These are phyloP conservation scores for Gisinianus flammeolus DNA, from an alignment of 2,888 invertebrate genomes.

Conservation along the genomic window DNA sequence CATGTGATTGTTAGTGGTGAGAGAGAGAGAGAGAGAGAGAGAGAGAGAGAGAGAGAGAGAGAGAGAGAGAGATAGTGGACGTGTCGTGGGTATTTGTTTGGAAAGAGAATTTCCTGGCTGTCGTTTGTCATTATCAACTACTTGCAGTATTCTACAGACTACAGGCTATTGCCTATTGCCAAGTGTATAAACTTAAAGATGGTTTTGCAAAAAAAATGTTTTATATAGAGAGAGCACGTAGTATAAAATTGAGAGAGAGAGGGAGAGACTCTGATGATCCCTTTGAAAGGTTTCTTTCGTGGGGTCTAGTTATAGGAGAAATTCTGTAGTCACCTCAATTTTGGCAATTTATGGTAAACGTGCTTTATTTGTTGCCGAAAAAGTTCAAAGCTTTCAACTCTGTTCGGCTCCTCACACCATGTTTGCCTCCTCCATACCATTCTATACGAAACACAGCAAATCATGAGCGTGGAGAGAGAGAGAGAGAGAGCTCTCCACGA, in stretches of 20 bases:
- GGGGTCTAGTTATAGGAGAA: constrained; percentile 8
- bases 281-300: constrained; percentile 30
- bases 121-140: too few species aligned
- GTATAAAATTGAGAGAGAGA: neutral
- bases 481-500: neutral
- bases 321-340: constrained; percentile 43
- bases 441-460: neutral
- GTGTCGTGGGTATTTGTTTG: too few species aligned
- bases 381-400: constrained; percentile 45
- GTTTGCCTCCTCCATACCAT: constrained; percentile 19
- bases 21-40: too few species aligned
- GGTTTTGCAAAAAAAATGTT: too few species aligned
- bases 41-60: too few species aligned
- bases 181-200: too few species aligned
- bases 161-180: too few species aligned
- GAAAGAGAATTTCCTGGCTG: too few species aligned
- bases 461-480: neutral
- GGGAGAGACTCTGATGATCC: constrained; percentile 31
- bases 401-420: constrained; percentile 23
- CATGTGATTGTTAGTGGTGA: too few species aligned
- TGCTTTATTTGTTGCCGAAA: constrained; percentile 42
- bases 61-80: too few species aligned
- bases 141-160: too few species aligned
- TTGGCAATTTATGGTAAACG: constrained; percentile 45
- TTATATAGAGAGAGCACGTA: too few species aligned